A percentile compares a stretch with the other conserved stretches of the same genome.
phyloP scores from a whole-genome alignment of 1,140 invertebrate species.

The Melitaea cinxia region DNA sequence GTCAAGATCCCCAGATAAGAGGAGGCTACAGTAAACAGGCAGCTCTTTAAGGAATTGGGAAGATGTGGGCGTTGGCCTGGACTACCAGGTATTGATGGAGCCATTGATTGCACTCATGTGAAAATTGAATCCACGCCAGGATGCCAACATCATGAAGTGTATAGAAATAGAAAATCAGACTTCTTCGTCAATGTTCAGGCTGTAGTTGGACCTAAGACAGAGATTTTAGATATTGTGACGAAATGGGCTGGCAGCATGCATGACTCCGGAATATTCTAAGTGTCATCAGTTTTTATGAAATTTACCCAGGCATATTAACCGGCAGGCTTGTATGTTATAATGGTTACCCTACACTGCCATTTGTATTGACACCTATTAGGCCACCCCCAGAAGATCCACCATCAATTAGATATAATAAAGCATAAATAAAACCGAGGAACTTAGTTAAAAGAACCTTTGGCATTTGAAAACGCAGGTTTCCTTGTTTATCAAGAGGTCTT shows the following conservation, averaged over 20 bases:
- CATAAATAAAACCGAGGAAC: constrained; percentile 34
- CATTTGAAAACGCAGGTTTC: constrained; percentile 36
- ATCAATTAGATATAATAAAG: background rate
- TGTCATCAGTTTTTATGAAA: background rate
- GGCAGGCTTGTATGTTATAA: background rate
- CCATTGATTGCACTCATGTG: too few relatives aligned
- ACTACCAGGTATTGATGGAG: too few relatives aligned
- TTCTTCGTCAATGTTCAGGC: background rate
- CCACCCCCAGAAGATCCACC: background rate
- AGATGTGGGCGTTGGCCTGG: too few relatives aligned
- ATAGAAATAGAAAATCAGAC: background rate
- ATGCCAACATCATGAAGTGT: background rate
- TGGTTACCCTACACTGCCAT: background rate
- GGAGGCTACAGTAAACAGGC: too few relatives aligned
- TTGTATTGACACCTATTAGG: background rate
- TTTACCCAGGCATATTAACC: background rate
- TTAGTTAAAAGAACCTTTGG: constrained; percentile 32
- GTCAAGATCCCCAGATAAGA: too few relatives aligned
- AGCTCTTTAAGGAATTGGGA: too few relatives aligned
- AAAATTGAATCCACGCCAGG: too few relatives aligned
- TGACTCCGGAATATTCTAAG: background rate
- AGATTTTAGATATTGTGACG: background rate
- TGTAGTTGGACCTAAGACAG: background rate
- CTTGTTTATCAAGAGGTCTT: constrained; percentile 9
- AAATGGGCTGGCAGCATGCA: background rate